Percentiles rank a stretch among this genome's conserved stretches.
phyloP scores from a whole-genome alignment of 2,113 vertebrate genomes.

The Cyphomyrus plagiostoma region DNA sequence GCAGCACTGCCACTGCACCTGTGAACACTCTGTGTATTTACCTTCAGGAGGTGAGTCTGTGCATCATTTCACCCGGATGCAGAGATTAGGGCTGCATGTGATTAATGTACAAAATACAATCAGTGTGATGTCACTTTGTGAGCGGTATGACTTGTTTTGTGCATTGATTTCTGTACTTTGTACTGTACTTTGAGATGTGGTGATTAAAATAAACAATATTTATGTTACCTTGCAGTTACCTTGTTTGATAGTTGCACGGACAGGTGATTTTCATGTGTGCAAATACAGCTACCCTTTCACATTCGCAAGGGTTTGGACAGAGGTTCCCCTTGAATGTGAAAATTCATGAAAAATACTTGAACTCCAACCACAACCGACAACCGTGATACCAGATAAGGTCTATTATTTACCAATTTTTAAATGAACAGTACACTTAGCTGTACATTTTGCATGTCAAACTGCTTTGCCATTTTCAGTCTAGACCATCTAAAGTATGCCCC shows the following conservation, averaged over 20 bases:
- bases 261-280: neutral
- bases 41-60: neutral
- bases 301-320: neutral
- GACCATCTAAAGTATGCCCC: too few relatives aligned
- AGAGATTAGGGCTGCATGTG: neutral
- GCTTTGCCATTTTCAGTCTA: too few relatives aligned
- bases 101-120: slow-evolving; percentile 1
- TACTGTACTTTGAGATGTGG: slow-evolving; percentile 37
- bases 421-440: too few relatives aligned
- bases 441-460: too few relatives aligned
- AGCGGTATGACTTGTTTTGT: slow-evolving; percentile 14
- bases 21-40: neutral
- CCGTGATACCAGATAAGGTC: too few relatives aligned
- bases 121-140: slow-evolving; percentile 11
- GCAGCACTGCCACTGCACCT: neutral
- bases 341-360: neutral
- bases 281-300: neutral
- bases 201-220: slow-evolving; percentile 26
- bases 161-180: slow-evolving; percentile 27
- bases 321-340: neutral
- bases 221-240: neutral
- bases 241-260: neutral
- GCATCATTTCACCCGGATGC: neutral
- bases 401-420: too few relatives aligned
- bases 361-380: too few relatives aligned